A percentile compares a stretch with the other conserved stretches of the same genome.
phyloP scores from a whole-genome alignment of 2,888 invertebrate genomes.

The Stenchaetothrips biformis region DNA sequence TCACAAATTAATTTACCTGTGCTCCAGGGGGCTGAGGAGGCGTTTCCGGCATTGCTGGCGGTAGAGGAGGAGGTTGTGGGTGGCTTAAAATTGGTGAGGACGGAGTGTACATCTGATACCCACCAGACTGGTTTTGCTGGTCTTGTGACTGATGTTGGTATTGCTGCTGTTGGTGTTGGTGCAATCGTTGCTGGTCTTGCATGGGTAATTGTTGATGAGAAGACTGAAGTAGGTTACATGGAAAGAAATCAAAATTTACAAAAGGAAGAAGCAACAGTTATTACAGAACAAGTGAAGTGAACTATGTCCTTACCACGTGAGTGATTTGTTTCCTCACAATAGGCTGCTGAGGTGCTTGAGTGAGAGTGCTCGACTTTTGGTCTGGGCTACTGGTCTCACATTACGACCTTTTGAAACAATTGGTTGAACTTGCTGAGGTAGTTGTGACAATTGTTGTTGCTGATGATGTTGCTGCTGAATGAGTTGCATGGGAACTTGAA shows the following conservation, averaged over 20 bases:
- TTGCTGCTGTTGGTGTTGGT: constrained; percentile 40
- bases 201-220: constrained; percentile 39
- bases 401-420: background rate
- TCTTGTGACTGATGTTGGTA: constrained; percentile 41
- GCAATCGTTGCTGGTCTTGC: constrained; percentile 39
- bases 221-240: constrained; percentile 27
- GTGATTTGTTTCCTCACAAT: background rate
- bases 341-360: background rate
- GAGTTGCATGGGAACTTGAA: constrained; percentile 33
- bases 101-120: background rate
- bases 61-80: constrained; percentile 25
- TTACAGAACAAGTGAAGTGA: background rate
- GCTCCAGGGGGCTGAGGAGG: constrained; percentile 1
- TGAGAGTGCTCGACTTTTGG: background rate
- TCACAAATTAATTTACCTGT: background rate
- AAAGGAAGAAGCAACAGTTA: background rate
- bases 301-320: background rate
- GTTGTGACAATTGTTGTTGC: constrained; percentile 27
- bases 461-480: constrained; percentile 28
- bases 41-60: background rate
- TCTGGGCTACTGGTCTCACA: background rate
- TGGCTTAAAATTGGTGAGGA: constrained; percentile 9
- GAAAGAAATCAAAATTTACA: background rate
- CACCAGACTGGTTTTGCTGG: constrained; percentile 35
- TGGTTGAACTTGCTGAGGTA: constrained; percentile 10